A percentile compares a stretch with the other conserved stretches of the same genome.
phyloP scores from a whole-genome alignment of 2,113 vertebrate genomes.

The Parotia lawesii region DNA sequence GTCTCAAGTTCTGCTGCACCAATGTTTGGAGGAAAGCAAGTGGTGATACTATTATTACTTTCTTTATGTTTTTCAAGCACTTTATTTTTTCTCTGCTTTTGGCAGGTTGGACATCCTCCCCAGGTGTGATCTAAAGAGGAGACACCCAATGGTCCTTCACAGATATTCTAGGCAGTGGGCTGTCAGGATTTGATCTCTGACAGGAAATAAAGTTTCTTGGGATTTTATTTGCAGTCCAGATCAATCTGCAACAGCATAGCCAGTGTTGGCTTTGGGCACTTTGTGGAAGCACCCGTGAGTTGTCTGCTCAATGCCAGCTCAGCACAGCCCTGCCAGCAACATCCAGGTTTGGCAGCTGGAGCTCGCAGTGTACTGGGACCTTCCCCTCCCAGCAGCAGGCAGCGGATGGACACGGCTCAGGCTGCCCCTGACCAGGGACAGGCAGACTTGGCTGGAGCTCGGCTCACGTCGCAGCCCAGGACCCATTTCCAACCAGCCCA shows the following conservation, averaged over 20 bases:
- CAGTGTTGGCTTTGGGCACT: background rate
- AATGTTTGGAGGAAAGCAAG: background rate
- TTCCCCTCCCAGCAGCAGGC: background rate
- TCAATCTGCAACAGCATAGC: background rate
- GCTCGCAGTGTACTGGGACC: background rate
- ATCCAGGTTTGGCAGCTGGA: background rate
- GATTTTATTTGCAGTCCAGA: background rate
- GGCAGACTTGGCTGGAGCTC: background rate
- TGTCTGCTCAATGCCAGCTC: background rate
- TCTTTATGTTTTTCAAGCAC: background rate
- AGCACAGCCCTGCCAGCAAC: background rate
- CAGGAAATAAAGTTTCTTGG: background rate
- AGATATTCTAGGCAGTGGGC: background rate
- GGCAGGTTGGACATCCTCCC: background rate
- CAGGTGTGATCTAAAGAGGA: background rate
- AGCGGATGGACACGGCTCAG: rapidly evolving
- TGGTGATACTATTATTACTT: background rate
- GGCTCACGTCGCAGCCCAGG: rapidly evolving
- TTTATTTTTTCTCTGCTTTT: background rate
- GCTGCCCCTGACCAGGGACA: background rate
- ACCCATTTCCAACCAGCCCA: background rate
- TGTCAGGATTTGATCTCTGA: background rate
- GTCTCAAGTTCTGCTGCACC: background rate
- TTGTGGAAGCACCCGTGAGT: background rate
- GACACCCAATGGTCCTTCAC: rapidly evolving